phyloP scores from a whole-genome alignment of 1,140 invertebrate species.

The Diploscapter pachys region DNA sequence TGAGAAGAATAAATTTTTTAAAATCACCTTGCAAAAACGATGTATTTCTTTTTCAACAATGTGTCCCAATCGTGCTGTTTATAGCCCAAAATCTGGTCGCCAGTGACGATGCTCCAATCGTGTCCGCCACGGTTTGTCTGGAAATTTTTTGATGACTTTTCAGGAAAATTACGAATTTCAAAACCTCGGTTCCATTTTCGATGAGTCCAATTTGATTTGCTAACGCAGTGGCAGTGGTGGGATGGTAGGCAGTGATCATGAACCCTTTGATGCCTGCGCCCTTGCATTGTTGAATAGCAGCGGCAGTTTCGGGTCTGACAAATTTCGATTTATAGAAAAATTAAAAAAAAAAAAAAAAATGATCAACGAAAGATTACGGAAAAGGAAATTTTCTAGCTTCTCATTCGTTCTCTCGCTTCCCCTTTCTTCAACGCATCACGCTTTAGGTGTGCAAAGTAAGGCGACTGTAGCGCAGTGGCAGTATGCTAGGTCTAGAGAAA shows the following conservation, averaged over 20 bases:
- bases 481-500: too few species aligned
- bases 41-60: slow-evolving; percentile 35
- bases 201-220: slow-evolving; percentile 42
- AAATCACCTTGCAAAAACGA: slow-evolving; percentile 35
- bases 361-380: too few species aligned
- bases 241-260: slow-evolving; percentile 44
- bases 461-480: too few species aligned
- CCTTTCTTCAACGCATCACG: too few species aligned
- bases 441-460: too few species aligned
- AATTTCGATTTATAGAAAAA: too few species aligned
- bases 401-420: background rate
- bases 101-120: slow-evolving; percentile 38
- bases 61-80: slow-evolving; percentile 30
- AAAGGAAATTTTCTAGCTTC: slow-evolving; percentile 4
- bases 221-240: slow-evolving; percentile 37
- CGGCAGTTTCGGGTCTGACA: slow-evolving; percentile 44
- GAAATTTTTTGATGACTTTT: background rate
- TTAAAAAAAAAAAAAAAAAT: background rate
- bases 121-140: slow-evolving; percentile 4
- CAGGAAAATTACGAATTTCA: background rate
- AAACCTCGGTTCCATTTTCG: slow-evolving; percentile 12
- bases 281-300: slow-evolving; percentile 47
- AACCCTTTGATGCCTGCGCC: slow-evolving; percentile 41
- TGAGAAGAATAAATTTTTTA: background rate
- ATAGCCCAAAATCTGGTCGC: slow-evolving; percentile 30